Evolutionary conservation across 2,888 invertebrate species (phyloP), one percentile per base, ranked within the genome.

Genomic region (Actias luna): DNA sequence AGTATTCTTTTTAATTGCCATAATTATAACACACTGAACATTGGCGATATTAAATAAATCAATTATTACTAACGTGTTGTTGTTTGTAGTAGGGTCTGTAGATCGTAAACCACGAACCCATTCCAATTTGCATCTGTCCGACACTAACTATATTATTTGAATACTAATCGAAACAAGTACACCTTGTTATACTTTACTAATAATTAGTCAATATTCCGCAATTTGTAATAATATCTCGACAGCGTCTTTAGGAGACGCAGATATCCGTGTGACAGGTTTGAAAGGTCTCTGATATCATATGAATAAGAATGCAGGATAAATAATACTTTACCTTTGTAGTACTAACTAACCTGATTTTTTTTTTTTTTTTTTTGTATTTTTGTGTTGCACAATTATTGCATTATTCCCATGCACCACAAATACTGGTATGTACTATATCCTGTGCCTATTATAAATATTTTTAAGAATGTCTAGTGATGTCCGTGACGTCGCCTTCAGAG

Each of bases 111-210:
- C 46, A 50, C 55, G 55, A 14, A 55, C 55, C 55, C 55, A 29
- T 55, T 55, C 55, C 55, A 55, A 55, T 55, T 55, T 29, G 29
- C 29, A 29, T 55, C 12, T 27, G 29, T 27, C 55, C 27, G 2
- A 5, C 7, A n/a, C 55, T 55, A 55, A 55, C 14, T 55, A 55
- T 55, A 55, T 55, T 29, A 55, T 29, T 29, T 16, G 55, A 55
- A 55, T 55, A 55, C 29, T n/a, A 55, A 55, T 55, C n/a, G 29
- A 29, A 29, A 29, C 27, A 27, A 27, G 55, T 5, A 29, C n/a
- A 55, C 14, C n/a, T 55, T 8, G 55, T 29, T 29, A 29, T 55
- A 8, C 7, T 8, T n/a, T 16, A n/a, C 29, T 55, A 29, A 29
- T 55, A 25, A 50, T 50, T 55, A 29, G 16, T 27, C 16, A 55